These are phyloP conservation scores for Asobara japonica DNA, from an alignment of 1,140 invertebrate species.

Conservation along the genomic window DNA sequence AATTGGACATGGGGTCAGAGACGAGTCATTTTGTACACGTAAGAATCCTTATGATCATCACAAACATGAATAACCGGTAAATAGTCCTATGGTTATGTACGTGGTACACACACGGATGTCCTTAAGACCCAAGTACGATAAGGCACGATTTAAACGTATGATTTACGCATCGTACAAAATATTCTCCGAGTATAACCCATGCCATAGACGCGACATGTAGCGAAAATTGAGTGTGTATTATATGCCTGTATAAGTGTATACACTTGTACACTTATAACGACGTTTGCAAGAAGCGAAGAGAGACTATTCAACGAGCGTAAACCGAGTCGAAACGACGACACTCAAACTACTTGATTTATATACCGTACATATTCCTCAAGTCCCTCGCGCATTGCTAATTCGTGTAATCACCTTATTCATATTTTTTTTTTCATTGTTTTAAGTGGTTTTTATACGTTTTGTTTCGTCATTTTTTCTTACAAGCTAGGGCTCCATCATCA, in stretches of 20 bases:
- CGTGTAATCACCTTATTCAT: constrained; percentile 32
- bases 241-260: background rate
- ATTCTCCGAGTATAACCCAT: constrained; percentile 4
- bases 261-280: constrained; percentile 15
- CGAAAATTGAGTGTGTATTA: constrained; percentile 9
- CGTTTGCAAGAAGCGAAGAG: constrained; percentile 1
- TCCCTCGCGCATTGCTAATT: constrained; percentile 28
- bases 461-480: background rate
- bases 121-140: constrained; percentile 40
- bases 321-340: constrained; percentile 30
- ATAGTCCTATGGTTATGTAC: background rate
- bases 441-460: background rate
- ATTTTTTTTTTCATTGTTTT: constrained; percentile 4
- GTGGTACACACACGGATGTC: background rate
- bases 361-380: constrained; percentile 27
- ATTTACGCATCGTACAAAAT: constrained; percentile 51
- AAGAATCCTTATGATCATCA: background rate
- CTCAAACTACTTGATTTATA: constrained; percentile 34
- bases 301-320: constrained; percentile 24
- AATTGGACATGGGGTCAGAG: constrained; percentile 5
- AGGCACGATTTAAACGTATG: constrained; percentile 55
- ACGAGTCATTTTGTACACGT: constrained; percentile 5
- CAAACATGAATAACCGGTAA: constrained; percentile 1
- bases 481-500: background rate
- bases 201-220: background rate